Evolutionary conservation across 1,140 invertebrate genomes (phyloP), one percentile per base, ranked within the genome.

Genomic region (Anoplophora glabripennis): DNA sequence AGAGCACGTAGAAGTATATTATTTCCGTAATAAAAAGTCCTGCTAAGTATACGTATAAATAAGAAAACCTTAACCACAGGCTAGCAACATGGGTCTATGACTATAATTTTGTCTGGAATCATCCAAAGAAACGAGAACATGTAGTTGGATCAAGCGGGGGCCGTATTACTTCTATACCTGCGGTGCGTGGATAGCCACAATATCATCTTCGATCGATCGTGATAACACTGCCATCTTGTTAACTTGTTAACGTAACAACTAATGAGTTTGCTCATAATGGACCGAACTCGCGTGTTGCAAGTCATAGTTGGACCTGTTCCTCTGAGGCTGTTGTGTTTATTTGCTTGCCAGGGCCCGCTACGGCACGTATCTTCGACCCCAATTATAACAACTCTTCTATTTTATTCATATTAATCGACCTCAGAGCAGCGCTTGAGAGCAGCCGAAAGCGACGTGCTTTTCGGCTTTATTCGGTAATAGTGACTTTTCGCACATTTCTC

Each of bases 201-300:
- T 66, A 70, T 70, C 64, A 70, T 68, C 63, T 61, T 45, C 64
- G 71, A 71, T 72, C 61, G 65, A 64, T 64, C 66, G 63, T 60
- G 70, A 71, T 73, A 71, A 73, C 67, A 60, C 66, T 64, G 68
- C 71, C 71, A 73, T 73, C 71, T 73, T 73, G 71, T 73, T 71
- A 73, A 73, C 71, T 73, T 73, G 69, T 73, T 73, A 73, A 71
- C 71, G 63, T 71, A 73, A 73, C 68, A 70, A 70, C 71, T 73
- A 73, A 73, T 73, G 71, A 73, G 68, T 73, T 71, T 63, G 64
- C 63, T 64, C 61, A 68, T 71, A 68, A 72, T 70, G 67, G 67
- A 67, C 58, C 59, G 57, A 61, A 58, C 44, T 64, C 63, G 54
- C 59, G 59, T 68, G 68, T 65, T 70, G 69, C 71, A 71, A 71